Conservation (phyloP, 1,140 invertebrate species). For the Megalonaias nervosa region DNA sequence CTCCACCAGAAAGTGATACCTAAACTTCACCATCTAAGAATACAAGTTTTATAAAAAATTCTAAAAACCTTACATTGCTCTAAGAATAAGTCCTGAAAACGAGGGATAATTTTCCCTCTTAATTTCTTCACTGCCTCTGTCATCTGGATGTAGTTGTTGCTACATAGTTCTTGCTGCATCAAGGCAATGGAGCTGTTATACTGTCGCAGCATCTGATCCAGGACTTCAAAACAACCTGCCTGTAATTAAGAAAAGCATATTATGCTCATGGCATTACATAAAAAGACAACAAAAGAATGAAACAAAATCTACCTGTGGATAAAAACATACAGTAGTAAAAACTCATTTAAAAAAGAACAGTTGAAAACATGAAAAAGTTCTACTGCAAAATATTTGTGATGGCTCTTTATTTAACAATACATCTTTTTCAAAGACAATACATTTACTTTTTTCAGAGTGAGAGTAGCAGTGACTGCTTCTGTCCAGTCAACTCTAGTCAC, state of each 20-base stretch:
- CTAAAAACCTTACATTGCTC: conserved; percentile 23
- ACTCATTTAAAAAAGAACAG: no score
- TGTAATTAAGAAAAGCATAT: conserved; percentile 3
- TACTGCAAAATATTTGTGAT: not conserved
- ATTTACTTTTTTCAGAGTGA: not conserved
- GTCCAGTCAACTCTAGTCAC: not conserved
- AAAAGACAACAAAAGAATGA: not conserved
- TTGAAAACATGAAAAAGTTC: no score
- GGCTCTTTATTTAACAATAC: not conserved
- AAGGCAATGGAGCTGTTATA: not conserved
- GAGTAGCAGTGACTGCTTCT: not conserved
- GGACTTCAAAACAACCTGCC: conserved; percentile 22
- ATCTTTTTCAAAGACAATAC: not conserved
- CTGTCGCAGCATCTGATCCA: conserved; percentile 4
- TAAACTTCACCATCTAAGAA: no score
- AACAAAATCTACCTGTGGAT: not conserved
- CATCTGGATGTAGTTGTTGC: conserved; percentile 33
- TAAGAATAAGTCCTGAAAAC: conserved; percentile 28
- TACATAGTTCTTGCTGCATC: conserved; percentile 21
- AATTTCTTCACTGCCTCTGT: conserved; percentile 14
- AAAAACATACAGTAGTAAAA: no score
- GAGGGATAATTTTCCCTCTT: not conserved
- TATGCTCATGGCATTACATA: not conserved
- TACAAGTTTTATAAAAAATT: no score
- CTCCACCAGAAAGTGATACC: no score